Conservation (phyloP, 2,888 invertebrate species). For the Noctua janthe region DNA sequence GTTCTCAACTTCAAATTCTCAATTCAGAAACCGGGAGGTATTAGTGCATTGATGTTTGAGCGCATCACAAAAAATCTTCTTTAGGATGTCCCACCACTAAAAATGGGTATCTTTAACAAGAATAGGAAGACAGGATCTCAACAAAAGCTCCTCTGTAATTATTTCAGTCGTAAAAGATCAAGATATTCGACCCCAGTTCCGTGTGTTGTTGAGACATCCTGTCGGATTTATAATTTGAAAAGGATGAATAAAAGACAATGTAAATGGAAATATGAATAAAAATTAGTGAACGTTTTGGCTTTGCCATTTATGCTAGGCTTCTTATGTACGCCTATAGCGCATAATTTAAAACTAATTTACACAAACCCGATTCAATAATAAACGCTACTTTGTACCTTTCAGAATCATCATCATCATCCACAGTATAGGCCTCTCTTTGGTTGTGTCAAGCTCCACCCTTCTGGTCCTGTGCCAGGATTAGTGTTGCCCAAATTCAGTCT, state of each 20-base stretch:
- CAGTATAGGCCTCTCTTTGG: no score
- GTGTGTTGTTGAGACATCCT: neutral
- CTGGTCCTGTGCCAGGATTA: no score
- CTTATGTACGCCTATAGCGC: no score
- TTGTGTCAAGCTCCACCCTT: no score
- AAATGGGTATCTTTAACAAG: neutral
- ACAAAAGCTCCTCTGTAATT: conserved; percentile 4
- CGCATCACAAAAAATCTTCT: neutral
- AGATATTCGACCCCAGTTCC: neutral
- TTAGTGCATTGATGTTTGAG: neutral
- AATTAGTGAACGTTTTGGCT: neutral
- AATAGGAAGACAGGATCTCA: neutral
- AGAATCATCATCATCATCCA: no score
- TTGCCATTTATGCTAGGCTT: neutral
- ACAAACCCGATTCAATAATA: neutral
- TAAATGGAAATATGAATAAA: neutral
- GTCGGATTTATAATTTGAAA: neutral
- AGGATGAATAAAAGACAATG: neutral
- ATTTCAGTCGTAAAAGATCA: neutral
- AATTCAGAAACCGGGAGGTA: neutral
- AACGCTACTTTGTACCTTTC: neutral
- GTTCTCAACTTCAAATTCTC: neutral
- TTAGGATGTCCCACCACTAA: neutral
- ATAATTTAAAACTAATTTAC: no score
- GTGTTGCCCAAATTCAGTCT: no score